Conservation (phyloP, 2,797 vertebrate species). For the Remorina albescens region DNA sequence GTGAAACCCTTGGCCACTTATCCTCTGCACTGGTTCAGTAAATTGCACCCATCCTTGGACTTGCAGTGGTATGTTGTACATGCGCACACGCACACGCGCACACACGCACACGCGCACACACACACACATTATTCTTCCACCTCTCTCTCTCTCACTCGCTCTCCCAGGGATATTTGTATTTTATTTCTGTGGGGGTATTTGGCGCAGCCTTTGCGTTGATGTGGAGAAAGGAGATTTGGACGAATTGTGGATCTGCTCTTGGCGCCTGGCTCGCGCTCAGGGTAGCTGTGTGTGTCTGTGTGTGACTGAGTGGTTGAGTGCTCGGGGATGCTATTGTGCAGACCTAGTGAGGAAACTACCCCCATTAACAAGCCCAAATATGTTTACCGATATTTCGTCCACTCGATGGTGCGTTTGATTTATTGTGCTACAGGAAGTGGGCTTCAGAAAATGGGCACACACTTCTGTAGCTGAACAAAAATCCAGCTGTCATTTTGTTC, state of each 20-base stretch:
- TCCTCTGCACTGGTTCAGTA: slow-evolving; percentile 61
- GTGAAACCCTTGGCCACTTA: slow-evolving; percentile 62
- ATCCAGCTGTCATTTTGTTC: slow-evolving; percentile 34
- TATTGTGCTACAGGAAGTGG: slow-evolving; percentile 22
- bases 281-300: slow-evolving; percentile 49
- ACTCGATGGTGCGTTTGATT: slow-evolving; percentile 46
- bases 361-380: slow-evolving; percentile 53
- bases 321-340: slow-evolving; percentile 47
- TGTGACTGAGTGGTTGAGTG: slow-evolving; percentile 22
- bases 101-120: slow-evolving; percentile 39
- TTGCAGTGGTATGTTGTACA: slow-evolving; percentile 45
- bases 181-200: slow-evolving; percentile 67
- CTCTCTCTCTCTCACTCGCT: slow-evolving; percentile 53
- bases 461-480: slow-evolving; percentile 28
- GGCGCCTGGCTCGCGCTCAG: slow-evolving; percentile 65
- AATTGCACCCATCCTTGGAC: slow-evolving; percentile 70
- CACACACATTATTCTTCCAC: slow-evolving; percentile 56
- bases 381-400: slow-evolving; percentile 43
- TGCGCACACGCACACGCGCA: slow-evolving; percentile 39
- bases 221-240: slow-evolving; percentile 68
- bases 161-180: slow-evolving; percentile 66
- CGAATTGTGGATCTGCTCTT: slow-evolving; percentile 58
- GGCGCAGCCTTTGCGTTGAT: slow-evolving; percentile 54
- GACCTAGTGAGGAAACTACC: slow-evolving; percentile 34
- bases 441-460: slow-evolving; percentile 34